These are phyloP conservation scores for Lemur catta DNA, from an alignment of 2,797 vertebrate species.

Conservation along the genomic window DNA sequence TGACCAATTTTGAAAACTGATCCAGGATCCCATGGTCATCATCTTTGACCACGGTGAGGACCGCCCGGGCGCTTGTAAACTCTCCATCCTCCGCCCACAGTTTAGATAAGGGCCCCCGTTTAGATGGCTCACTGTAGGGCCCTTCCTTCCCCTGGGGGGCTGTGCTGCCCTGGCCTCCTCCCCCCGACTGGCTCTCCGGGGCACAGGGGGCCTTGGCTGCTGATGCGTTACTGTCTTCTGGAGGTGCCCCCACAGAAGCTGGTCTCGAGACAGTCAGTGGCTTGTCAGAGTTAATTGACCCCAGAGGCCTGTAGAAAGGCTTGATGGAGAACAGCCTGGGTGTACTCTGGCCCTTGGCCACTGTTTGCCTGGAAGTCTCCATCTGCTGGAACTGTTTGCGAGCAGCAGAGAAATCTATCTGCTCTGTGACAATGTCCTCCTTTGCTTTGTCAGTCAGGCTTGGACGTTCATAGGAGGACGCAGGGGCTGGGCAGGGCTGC, in stretches of 20 bases:
- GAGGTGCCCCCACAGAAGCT: constrained; percentile 37
- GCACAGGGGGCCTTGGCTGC: constrained; percentile 78
- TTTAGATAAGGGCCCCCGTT: constrained; percentile 81
- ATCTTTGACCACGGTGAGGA: constrained; percentile 93
- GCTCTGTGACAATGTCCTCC: constrained; percentile 93
- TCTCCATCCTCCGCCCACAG: constrained; percentile 90
- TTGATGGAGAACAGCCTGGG: constrained; percentile 93
- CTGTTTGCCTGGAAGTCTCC: constrained; percentile 82
- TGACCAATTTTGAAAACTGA: constrained; percentile 85
- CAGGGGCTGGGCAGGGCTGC: background rate
- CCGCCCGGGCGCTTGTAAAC: constrained; percentile 91
- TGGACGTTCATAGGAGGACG: constrained; percentile 61
- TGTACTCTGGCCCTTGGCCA: constrained; percentile 87
- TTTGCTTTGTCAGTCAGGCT: constrained; percentile 83
- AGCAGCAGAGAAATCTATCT: constrained; percentile 94
- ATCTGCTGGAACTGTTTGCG: constrained; percentile 95
- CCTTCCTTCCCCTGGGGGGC: constrained; percentile 69
- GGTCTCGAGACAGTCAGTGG: constrained; percentile 78
- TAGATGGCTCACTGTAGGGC: constrained; percentile 70
- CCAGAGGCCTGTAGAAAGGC: constrained; percentile 90
- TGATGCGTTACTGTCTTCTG: constrained; percentile 59
- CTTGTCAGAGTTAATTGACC: constrained; percentile 79
- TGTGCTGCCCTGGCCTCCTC: constrained; percentile 40
- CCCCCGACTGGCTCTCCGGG: constrained; percentile 71
- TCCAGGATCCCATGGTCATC: constrained; percentile 89